These are phyloP conservation scores for Astyanax mexicanus DNA, from an alignment of 2,797 vertebrate species.

Conservation along the genomic window DNA sequence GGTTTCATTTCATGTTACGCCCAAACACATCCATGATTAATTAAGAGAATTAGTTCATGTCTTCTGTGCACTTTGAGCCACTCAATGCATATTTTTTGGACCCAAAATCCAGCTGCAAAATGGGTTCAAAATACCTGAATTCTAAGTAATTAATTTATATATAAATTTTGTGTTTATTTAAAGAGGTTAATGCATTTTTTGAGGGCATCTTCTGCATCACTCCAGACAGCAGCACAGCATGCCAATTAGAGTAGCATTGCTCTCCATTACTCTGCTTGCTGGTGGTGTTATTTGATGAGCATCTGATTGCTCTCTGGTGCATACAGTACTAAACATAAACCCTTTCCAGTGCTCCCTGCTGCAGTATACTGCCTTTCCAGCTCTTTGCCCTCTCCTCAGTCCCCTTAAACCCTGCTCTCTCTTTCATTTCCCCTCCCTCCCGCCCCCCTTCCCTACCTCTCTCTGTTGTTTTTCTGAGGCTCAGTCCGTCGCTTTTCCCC, in stretches of 20 bases:
- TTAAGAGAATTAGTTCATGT: no score
- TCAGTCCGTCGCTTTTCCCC: constrained; percentile 69
- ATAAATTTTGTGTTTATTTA: neutral
- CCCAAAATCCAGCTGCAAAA: no score
- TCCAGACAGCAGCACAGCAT: constrained; percentile 19
- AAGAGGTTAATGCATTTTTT: constrained; percentile 1
- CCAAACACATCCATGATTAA: no score
- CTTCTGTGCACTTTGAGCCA: no score
- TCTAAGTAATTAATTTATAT: neutral
- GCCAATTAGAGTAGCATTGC: constrained; percentile 20
- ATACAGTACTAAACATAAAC: constrained; percentile 71
- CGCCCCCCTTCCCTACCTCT: constrained; percentile 35
- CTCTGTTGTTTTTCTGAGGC: constrained; percentile 58
- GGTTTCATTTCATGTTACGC: no score
- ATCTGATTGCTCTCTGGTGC: constrained; percentile 54
- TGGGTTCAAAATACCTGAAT: no score
- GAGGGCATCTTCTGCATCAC: neutral
- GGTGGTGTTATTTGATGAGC: constrained; percentile 29
- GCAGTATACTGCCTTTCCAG: constrained; percentile 40
- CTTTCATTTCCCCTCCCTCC: constrained; percentile 63
- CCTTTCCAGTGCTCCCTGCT: constrained; percentile 54
- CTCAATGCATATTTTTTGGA: no score
- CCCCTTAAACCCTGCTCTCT: constrained; percentile 46
- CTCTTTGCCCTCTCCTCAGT: constrained; percentile 1
- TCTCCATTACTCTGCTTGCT: constrained; percentile 4